Percentiles rank a stretch among this genome's conserved stretches.
phyloP scores from a whole-genome alignment of 2,888 invertebrate genomes.

The Cerastis rubricosa region DNA sequence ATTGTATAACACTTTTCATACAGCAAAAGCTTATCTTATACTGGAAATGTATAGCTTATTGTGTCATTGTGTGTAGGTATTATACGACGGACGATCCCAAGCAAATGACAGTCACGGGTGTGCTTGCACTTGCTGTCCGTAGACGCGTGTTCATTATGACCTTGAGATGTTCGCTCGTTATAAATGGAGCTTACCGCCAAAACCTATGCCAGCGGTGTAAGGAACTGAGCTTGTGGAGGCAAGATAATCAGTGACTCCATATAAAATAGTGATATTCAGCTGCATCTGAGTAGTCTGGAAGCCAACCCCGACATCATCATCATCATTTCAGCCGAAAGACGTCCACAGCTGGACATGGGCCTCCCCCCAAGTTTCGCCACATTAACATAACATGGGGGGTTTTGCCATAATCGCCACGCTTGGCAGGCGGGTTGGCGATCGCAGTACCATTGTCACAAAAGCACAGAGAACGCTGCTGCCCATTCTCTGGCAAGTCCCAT shows the following conservation, averaged over 20 bases:
- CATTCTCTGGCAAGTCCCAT: too few relatives aligned
- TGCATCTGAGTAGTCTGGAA: background rate
- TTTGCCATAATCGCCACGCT: too few relatives aligned
- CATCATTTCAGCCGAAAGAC: too few relatives aligned
- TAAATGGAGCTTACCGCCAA: background rate
- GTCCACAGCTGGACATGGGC: too few relatives aligned
- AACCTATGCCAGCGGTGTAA: too few relatives aligned
- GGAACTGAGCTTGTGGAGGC: background rate
- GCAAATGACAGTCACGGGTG: background rate
- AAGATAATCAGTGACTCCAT: background rate
- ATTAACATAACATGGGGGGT: too few relatives aligned
- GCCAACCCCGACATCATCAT: background rate
- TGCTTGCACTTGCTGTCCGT: background rate
- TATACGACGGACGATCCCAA: background rate
- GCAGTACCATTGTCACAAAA: too few relatives aligned
- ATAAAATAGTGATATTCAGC: background rate
- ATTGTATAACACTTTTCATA: background rate
- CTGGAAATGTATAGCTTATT: background rate
- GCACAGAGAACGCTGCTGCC: too few relatives aligned
- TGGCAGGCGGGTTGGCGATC: too few relatives aligned
- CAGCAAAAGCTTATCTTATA: background rate
- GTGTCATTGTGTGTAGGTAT: background rate
- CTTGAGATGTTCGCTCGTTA: too few relatives aligned
- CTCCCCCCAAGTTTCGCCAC: too few relatives aligned
- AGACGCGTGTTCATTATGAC: background rate